Evolutionary conservation across 2,113 vertebrate genomes (phyloP).

Genomic region (Austrofundulus limnaeus): DNA sequence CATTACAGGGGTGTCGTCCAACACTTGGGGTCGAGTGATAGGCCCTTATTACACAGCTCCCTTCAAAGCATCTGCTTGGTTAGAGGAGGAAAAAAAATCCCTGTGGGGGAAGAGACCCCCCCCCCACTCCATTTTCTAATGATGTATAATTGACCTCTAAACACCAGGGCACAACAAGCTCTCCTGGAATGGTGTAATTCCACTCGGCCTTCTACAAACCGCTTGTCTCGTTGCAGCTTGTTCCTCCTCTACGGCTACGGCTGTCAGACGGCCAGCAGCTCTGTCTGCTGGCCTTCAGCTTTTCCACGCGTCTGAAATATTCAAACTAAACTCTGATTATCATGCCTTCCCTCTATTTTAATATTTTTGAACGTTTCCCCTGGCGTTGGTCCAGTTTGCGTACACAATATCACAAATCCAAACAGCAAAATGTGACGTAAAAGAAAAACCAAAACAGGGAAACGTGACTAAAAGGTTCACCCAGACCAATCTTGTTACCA

Average conservation of each 20-base stretch:
- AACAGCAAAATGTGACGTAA: too few species aligned
- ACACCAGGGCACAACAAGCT: slow-evolving; percentile 69
- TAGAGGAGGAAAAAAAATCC: slow-evolving; percentile 61
- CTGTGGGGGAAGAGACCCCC: slow-evolving; percentile 63
- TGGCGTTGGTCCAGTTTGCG: too few species aligned
- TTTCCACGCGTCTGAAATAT: slow-evolving; percentile 5
- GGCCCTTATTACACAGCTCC: slow-evolving; percentile 67
- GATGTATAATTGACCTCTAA: slow-evolving; percentile 74
- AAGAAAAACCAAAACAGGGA: too few species aligned
- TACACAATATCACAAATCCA: too few species aligned
- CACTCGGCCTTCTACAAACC: slow-evolving; percentile 64
- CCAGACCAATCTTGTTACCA: slow-evolving; percentile 63
- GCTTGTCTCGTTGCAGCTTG: slow-evolving; percentile 63
- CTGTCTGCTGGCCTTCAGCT: slow-evolving; percentile 14
- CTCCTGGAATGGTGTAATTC: slow-evolving; percentile 60
- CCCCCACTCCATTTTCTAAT: slow-evolving; percentile 70
- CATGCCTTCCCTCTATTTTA: background rate
- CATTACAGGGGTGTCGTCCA: slow-evolving; percentile 74
- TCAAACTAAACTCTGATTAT: background rate
- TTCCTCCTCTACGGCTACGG: slow-evolving; percentile 50
- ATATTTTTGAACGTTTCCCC: too few species aligned
- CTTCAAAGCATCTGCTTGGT: slow-evolving; percentile 68
- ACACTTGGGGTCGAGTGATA: slow-evolving; percentile 69
- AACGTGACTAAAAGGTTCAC: slow-evolving; percentile 56
- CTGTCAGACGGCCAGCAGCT: slow-evolving; percentile 50